phyloP scores from a whole-genome alignment of 2,888 invertebrate genomes.

The Plebejus anna region DNA sequence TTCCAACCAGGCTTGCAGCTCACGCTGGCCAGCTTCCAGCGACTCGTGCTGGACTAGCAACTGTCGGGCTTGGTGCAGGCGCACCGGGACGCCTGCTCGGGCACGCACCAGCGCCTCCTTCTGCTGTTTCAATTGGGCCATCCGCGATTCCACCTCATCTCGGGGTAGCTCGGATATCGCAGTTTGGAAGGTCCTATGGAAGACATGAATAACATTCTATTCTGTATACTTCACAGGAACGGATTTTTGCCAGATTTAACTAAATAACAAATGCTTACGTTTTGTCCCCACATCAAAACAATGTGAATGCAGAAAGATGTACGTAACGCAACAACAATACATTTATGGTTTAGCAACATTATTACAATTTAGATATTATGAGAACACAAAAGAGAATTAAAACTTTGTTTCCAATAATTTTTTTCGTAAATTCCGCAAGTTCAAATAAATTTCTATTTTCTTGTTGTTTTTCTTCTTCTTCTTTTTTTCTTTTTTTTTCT shows the following conservation, averaged over 20 bases:
- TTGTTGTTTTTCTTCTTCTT: no score
- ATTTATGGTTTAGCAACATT: no score
- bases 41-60: conserved; percentile 93
- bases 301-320: no score
- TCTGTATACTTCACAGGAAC: background rate
- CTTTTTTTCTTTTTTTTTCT: no score
- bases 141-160: conserved; percentile 94
- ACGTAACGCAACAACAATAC: no score
- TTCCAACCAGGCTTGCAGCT: conserved; percentile 92
- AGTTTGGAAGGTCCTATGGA: conserved; percentile 88
- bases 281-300: background rate
- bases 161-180: conserved; percentile 93
- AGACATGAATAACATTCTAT: background rate
- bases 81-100: conserved; percentile 89
- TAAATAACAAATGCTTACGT: background rate
- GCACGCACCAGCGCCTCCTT: conserved; percentile 93
- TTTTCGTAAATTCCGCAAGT: no score
- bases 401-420: no score
- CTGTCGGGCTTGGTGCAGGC: conserved; percentile 90
- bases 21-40: conserved; percentile 90
- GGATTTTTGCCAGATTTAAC: background rate
- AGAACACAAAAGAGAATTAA: no score
- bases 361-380: no score
- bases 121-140: conserved; percentile 91
- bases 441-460: no score